These are phyloP conservation scores for Eurystomus glaucurus DNA, from an alignment of 2,797 vertebrate species.

Conservation along the genomic window DNA sequence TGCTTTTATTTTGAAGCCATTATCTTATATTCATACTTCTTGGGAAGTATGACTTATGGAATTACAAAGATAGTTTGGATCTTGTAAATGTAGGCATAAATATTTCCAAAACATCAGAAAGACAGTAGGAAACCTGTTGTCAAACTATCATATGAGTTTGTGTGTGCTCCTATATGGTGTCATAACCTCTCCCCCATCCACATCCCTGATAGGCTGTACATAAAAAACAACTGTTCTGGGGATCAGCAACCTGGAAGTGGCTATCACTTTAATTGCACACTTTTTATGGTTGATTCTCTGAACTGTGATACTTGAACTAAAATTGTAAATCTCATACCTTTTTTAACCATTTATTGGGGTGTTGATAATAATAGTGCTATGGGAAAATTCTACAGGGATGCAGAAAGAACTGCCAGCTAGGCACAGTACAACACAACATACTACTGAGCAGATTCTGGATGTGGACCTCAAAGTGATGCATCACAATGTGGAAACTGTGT, in stretches of 20 bases:
- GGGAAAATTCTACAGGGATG: not conserved
- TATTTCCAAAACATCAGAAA: not conserved
- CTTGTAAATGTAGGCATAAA: not conserved
- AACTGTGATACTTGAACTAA: not conserved
- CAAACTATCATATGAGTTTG: not conserved
- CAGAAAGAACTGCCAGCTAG: not conserved
- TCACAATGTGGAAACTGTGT: not conserved
- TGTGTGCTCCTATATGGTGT: not conserved
- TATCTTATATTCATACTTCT: not conserved
- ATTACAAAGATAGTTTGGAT: not conserved
- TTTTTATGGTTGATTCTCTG: not conserved
- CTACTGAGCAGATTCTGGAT: not conserved
- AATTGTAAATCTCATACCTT: not conserved
- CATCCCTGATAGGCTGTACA: fast-evolving
- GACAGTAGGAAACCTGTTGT: not conserved
- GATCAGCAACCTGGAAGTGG: not conserved
- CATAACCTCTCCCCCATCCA: not conserved
- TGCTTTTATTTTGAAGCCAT: not conserved
- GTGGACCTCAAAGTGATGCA: not conserved
- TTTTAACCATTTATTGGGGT: not conserved
- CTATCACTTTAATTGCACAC: not conserved
- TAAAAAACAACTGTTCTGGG: not conserved
- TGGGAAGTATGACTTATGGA: not conserved
- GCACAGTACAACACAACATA: not conserved
- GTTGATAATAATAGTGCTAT: not conserved